These are phyloP conservation scores for Girardinus metallicus DNA, from an alignment of 2,797 vertebrate species.

Conservation along the genomic window DNA sequence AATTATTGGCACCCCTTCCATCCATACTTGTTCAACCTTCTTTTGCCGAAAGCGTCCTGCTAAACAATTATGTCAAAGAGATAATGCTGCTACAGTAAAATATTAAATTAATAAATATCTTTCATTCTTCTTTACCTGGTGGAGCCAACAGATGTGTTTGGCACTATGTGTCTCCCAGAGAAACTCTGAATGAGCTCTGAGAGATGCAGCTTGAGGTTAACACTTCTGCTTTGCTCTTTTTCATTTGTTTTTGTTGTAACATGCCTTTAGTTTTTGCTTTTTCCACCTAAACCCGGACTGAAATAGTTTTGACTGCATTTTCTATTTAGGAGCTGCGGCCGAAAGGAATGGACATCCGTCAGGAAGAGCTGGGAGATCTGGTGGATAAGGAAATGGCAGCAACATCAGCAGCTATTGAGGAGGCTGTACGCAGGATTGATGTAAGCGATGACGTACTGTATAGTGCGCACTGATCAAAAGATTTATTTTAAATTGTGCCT, in stretches of 20 bases:
- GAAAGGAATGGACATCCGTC: constrained; percentile 90
- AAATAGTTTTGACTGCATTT: background rate
- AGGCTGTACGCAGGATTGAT: constrained; percentile 93
- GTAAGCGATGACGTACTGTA: constrained; percentile 72
- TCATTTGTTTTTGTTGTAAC: background rate
- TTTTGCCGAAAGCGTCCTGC: too few relatives aligned
- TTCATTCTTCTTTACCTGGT: background rate
- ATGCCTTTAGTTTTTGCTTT: background rate
- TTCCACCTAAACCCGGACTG: background rate
- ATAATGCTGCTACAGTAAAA: background rate
- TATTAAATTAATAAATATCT: background rate
- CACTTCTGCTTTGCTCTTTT: background rate
- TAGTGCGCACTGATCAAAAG: background rate
- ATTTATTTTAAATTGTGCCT: fast-evolving
- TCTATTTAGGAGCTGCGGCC: constrained; percentile 88
- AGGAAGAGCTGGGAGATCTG: constrained; percentile 94
- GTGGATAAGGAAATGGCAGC: constrained; percentile 98
- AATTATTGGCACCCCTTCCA: background rate
- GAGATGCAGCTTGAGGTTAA: background rate
- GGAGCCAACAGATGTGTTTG: background rate
- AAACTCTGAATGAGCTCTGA: background rate
- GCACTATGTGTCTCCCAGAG: background rate
- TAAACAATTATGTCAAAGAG: background rate
- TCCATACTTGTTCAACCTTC: background rate
- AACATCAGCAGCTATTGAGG: constrained; percentile 92